Evolutionary conservation across 2,113 vertebrate genomes (phyloP).

Genomic region (Morphnarchus princeps): DNA sequence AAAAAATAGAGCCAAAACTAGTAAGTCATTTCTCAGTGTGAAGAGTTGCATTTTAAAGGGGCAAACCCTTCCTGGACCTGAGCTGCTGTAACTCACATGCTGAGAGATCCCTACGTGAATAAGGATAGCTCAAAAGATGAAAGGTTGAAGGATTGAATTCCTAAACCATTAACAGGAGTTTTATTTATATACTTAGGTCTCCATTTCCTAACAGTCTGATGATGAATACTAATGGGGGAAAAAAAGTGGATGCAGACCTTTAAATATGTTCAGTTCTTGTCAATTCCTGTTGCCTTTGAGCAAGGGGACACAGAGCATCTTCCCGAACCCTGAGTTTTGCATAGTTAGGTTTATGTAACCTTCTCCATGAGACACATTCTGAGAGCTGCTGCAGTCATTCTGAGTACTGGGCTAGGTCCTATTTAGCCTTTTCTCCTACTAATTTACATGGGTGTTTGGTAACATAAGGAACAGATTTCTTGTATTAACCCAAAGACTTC

Average conservation of each 20-base stretch:
- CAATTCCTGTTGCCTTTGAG: not conserved
- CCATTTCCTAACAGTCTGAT: not conserved
- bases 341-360: not conserved
- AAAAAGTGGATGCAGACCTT: not conserved
- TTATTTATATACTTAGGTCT: not conserved
- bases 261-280: not conserved
- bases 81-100: not conserved
- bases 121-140: not conserved
- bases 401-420: not conserved
- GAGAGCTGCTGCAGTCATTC: not conserved
- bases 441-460: not conserved
- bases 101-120: not conserved
- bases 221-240: not conserved
- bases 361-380: not conserved
- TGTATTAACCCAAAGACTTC: not conserved
- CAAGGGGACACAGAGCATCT: not conserved
- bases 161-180: not conserved
- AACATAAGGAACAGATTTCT: not conserved
- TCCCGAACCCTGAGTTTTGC: not conserved
- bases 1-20: not conserved
- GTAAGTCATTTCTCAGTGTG: not conserved
- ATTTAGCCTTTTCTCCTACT: not conserved
- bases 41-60: conserved; percentile 19
- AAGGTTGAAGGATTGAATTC: not conserved
- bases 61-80: not conserved